These are phyloP conservation scores for Phaedon cochleariae DNA, from an alignment of 2,888 invertebrate species.

Conservation along the genomic window DNA sequence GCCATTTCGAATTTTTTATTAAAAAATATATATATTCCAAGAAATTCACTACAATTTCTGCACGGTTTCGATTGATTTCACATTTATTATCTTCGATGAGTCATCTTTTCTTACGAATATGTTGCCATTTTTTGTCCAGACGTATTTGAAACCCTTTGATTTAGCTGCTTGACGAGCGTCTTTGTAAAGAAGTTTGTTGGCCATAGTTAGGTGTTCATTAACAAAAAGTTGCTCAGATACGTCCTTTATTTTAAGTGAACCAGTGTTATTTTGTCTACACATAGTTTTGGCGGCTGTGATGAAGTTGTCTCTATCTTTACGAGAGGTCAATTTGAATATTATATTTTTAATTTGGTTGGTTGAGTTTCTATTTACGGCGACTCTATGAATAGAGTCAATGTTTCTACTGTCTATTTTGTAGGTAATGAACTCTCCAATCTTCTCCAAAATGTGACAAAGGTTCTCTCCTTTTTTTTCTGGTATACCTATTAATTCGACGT, in stretches of 20 bases:
- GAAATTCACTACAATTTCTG: background rate
- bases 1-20: background rate
- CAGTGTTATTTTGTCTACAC: background rate
- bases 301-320: background rate
- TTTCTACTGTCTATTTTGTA: background rate
- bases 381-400: constrained; percentile 7
- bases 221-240: background rate
- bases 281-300: background rate
- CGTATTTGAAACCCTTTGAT: background rate
- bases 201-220: background rate
- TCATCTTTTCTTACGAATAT: background rate
- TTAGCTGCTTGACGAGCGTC: background rate
- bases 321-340: background rate
- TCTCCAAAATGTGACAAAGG: background rate
- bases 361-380: background rate
- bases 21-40: background rate
- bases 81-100: background rate
- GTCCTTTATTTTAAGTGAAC: background rate
- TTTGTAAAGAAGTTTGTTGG: background rate
- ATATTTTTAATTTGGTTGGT: background rate
- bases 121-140: no score
- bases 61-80: background rate
- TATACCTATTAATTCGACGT: background rate
- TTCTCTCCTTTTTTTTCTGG: background rate
- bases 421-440: background rate